Evolutionary conservation across 1,140 invertebrate species (phyloP), one percentile per base, ranked within the genome.

Genomic region (Probaryconus sp.): DNA sequence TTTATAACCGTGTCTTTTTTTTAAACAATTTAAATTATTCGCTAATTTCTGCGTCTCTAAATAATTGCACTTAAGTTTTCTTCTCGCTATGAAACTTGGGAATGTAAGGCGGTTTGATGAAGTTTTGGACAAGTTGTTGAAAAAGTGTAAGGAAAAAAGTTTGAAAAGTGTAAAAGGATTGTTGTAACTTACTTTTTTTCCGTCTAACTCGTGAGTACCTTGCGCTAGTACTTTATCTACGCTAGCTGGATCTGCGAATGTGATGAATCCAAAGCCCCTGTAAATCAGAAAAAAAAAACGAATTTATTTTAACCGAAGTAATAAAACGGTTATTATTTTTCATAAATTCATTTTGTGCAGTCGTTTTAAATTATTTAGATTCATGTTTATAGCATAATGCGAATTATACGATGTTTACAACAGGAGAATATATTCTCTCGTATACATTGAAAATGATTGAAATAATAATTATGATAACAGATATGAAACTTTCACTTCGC

Each of bases 221-320:
- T 96, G 94, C 81, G 95, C 93, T 90, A 97, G 92, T 87, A 97
- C 95, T 92, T 96, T 96, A 90, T 97, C 95, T 91, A 97, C 95
- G 88, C 94, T 95, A 88, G 94, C 91, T 82, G 95, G 94, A 89
- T 97, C 95, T 87, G 94, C 94, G 89, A 97, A 97, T 89, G 95
- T 97, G 90, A 97, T 95, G 91, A 97, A 97, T 85, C 97, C 97
- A 88, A 99, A 99, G 82, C 97, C 97, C 91, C 97, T 98, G 93
- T 6, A 65, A 75, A 94, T 94, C 84, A 90, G 83, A 89, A 83
- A 85, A 88, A 87, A n/a, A n/a, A n/a, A n/a, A n/a, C 86, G 80
- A 33, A 83, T 51, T 47, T 55, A 55, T 14, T 60, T 47, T 4
- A 42, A 10, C 48, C 1, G 9, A 11, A 18, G 1, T 14, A 26